A percentile compares a stretch with the other conserved stretches of the same genome.
Conservation (phyloP, 1,140 invertebrate genomes). For the Drosophila parvula region DNA sequence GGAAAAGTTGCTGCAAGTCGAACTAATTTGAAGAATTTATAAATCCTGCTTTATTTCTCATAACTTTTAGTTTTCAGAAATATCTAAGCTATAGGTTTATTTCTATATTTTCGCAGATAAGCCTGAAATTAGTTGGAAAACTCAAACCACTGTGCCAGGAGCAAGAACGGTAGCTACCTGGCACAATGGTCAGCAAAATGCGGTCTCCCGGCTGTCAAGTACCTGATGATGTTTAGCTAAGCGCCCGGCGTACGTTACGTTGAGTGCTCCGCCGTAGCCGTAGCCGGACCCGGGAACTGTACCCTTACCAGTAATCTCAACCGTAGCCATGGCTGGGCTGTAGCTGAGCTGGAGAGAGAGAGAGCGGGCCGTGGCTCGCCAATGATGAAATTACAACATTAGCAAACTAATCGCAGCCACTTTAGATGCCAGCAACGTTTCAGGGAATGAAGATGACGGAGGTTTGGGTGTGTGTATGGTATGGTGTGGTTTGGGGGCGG, state of each 20-base stretch:
- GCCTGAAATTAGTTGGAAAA: neutral
- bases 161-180: too few relatives aligned
- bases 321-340: neutral
- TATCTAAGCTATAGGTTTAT: too few relatives aligned
- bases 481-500: neutral
- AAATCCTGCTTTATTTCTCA: too few relatives aligned
- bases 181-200: slow-evolving; percentile 60
- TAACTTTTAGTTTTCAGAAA: neutral
- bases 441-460: slow-evolving; percentile 14
- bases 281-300: neutral
- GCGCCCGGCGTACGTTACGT: slow-evolving; percentile 46
- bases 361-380: slow-evolving; percentile 17
- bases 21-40: neutral
- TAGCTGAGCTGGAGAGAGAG: neutral
- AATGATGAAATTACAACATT: slow-evolving; percentile 83
- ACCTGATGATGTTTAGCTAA: slow-evolving; percentile 80
- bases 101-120: too few relatives aligned
- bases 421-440: slow-evolving; percentile 75
- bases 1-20: neutral
- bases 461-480: neutral
- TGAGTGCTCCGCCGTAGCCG: slow-evolving; percentile 41
- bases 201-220: slow-evolving; percentile 71
- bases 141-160: slow-evolving; percentile 28
- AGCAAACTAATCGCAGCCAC: slow-evolving; percentile 82
- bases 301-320: slow-evolving; percentile 6